Evolutionary conservation across 1,140 invertebrate species (phyloP).

Genomic region (Zeugodacus cucurbitae): DNA sequence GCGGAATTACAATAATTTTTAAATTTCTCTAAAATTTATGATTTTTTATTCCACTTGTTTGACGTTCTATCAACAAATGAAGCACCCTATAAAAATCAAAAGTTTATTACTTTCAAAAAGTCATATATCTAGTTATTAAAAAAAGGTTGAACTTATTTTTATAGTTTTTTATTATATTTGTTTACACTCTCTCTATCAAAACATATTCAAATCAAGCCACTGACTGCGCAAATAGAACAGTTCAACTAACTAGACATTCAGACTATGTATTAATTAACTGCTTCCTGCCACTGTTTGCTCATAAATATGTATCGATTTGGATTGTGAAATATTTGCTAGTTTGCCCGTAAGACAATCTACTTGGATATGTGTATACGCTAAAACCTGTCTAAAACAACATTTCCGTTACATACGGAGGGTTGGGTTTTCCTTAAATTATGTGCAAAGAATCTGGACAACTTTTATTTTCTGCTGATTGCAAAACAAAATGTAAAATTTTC

Average conservation of each 20-base stretch:
- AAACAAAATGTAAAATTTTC: too few species aligned
- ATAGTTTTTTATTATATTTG: too few species aligned
- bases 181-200: neutral
- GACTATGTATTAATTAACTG: neutral
- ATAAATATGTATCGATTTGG: neutral
- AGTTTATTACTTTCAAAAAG: too few species aligned
- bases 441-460: neutral
- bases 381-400: neutral
- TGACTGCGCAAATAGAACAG: neutral
- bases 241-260: neutral
- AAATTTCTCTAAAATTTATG: too few species aligned
- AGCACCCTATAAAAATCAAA: too few species aligned
- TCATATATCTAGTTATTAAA: too few species aligned
- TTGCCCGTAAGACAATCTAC: neutral
- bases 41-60: too few species aligned
- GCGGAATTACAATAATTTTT: too few species aligned
- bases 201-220: neutral
- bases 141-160: too few species aligned
- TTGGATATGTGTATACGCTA: neutral
- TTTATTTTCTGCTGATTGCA: neutral
- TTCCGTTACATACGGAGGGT: neutral
- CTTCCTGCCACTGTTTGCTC: constrained; percentile 20
- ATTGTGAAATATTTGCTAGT: neutral
- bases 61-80: too few species aligned
- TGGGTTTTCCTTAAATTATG: neutral